Conservation (phyloP, 2,797 vertebrate genomes). For the Gymnoscopelus braueri region DNA sequence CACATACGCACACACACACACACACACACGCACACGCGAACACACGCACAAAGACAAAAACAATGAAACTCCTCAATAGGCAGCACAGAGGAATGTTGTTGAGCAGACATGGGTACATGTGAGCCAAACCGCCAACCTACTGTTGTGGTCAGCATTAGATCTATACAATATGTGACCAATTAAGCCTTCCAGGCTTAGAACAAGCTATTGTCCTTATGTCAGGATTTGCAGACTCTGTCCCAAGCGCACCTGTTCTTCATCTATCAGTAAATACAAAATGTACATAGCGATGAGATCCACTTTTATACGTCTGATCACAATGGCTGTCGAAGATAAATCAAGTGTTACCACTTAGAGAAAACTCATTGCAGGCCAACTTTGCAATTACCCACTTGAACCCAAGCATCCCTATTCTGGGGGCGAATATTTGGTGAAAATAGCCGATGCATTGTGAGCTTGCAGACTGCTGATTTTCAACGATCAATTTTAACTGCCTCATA, state of each 20-base stretch:
- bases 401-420: too few species aligned
- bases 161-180: constrained; percentile 26
- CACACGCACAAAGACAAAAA: constrained; percentile 42
- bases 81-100: constrained; percentile 46
- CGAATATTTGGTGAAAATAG: too few species aligned
- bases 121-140: constrained; percentile 25
- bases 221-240: constrained; percentile 1
- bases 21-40: too few species aligned
- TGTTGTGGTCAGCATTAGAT: constrained; percentile 39
- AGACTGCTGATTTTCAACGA: too few species aligned
- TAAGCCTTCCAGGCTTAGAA: constrained; percentile 30
- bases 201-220: constrained; percentile 26
- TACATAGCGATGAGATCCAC: neutral
- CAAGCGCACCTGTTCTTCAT: neutral
- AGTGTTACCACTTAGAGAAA: too few species aligned
- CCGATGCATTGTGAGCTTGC: too few species aligned
- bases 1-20: too few species aligned
- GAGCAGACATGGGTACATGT: constrained; percentile 31
- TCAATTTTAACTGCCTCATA: too few species aligned
- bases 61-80: constrained; percentile 31
- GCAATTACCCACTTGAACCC: too few species aligned
- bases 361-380: too few species aligned
- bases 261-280: neutral
- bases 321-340: too few species aligned
- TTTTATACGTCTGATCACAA: too few species aligned